Evolutionary conservation across 2,888 invertebrate genomes (phyloP).

Genomic region (Terebella lapidaria): DNA sequence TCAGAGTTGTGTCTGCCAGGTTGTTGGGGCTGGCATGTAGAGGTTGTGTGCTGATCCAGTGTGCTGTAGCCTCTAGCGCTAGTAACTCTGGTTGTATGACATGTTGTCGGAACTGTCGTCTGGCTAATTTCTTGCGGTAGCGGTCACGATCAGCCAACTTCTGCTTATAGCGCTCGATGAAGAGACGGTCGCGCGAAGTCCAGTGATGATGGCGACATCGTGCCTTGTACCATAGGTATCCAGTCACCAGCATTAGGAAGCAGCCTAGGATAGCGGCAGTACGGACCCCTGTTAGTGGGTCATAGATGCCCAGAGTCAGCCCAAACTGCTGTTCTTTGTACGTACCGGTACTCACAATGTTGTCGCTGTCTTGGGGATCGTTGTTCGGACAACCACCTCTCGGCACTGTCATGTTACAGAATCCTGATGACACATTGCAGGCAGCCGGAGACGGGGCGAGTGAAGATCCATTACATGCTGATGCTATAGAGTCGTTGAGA

Average conservation of each 20-base stretch:
- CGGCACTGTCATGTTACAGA: too few species aligned
- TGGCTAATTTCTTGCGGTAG: not conserved
- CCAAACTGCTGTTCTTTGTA: too few species aligned
- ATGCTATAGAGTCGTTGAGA: too few species aligned
- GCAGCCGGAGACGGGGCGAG: too few species aligned
- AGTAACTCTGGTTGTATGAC: not conserved
- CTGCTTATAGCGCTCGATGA: constrained; percentile 14
- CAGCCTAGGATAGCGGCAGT: constrained; percentile 15
- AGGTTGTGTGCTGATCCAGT: not conserved
- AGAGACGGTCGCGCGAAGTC: constrained; percentile 12
- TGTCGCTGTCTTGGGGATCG: too few species aligned
- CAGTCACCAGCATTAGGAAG: constrained; percentile 13
- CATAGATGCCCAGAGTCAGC: constrained; percentile 12
- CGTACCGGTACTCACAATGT: too few species aligned
- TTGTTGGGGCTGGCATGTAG: not conserved
- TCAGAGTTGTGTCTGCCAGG: not conserved
- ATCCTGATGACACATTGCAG: too few species aligned
- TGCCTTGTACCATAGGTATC: constrained; percentile 16
- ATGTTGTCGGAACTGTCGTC: not conserved
- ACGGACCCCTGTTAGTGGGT: constrained; percentile 14
- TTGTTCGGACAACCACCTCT: too few species aligned
- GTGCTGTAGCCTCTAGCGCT: not conserved
- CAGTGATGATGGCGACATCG: constrained; percentile 8
- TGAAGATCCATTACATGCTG: too few species aligned
- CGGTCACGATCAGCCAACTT: not conserved